Percentiles rank a stretch among this genome's conserved stretches.
Evolutionary conservation across 1,140 invertebrate species (phyloP).

Genomic region (Spodoptera frugiperda): DNA sequence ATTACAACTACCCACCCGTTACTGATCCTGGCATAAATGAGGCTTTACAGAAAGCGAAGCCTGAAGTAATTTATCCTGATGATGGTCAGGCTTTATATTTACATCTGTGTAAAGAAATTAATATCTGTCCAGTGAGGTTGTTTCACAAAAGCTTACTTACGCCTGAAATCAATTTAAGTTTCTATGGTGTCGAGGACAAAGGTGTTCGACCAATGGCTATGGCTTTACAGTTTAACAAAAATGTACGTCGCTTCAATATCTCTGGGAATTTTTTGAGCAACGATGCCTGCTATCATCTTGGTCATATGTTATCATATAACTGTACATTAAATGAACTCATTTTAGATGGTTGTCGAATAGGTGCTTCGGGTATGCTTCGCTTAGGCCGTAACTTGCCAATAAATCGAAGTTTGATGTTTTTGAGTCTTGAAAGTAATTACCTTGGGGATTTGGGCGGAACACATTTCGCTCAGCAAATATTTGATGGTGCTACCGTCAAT

Average conservation of each 20-base stretch:
- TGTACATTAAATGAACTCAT: constrained; percentile 63
- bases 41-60: constrained; percentile 65
- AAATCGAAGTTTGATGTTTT: constrained; percentile 55
- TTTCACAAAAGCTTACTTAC: constrained; percentile 63
- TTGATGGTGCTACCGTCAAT: constrained; percentile 47
- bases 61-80: constrained; percentile 59
- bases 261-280: constrained; percentile 71
- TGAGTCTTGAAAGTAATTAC: constrained; percentile 69
- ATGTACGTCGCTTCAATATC: constrained; percentile 63
- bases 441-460: constrained; percentile 68
- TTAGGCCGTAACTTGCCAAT: constrained; percentile 55
- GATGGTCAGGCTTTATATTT: constrained; percentile 71
- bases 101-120: constrained; percentile 67
- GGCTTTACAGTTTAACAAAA: constrained; percentile 66
- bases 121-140: constrained; percentile 64
- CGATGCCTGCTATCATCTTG: constrained; percentile 64
- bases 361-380: constrained; percentile 59
- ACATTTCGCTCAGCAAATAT: constrained; percentile 59
- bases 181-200: constrained; percentile 69
- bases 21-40: constrained; percentile 73
- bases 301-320: constrained; percentile 68
- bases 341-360: constrained; percentile 72
- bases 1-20: constrained; percentile 74
- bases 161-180: constrained; percentile 67
- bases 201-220: constrained; percentile 66